These are phyloP conservation scores for Drosophila parthenogenetica DNA, from an alignment of 2,888 invertebrate genomes.

Conservation along the genomic window DNA sequence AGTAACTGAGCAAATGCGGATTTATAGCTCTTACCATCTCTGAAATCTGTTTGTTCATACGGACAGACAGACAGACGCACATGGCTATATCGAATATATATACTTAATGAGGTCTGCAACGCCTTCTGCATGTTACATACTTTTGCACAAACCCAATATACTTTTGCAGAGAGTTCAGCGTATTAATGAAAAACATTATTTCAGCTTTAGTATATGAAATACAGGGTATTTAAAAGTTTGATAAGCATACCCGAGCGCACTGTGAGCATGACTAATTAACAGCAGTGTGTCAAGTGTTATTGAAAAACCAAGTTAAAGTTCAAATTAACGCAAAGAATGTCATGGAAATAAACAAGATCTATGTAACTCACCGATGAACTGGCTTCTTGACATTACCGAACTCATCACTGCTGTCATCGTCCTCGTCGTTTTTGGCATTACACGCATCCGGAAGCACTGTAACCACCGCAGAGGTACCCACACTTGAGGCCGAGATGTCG, in stretches of 20 bases:
- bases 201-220: background rate
- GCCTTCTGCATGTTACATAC: no score
- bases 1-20: no score
- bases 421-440: conserved; percentile 58
- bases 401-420: conserved; percentile 76
- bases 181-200: no score
- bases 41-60: no score
- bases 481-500: conserved; percentile 66
- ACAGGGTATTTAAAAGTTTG: conserved; percentile 21
- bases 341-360: background rate
- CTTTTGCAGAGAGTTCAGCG: no score
- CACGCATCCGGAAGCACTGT: conserved; percentile 55
- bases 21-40: no score
- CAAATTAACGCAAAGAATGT: background rate
- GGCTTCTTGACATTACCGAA: conserved; percentile 67
- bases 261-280: conserved; percentile 36
- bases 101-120: no score
- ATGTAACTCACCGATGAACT: conserved; percentile 64
- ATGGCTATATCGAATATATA: no score
- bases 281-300: conserved; percentile 39
- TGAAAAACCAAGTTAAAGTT: conserved; percentile 24
- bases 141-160: no score
- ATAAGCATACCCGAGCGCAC: background rate
- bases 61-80: no score
- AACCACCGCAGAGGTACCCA: conserved; percentile 49